Conservation (phyloP, 2,888 invertebrate genomes). For the Heliconius ethilla region DNA sequence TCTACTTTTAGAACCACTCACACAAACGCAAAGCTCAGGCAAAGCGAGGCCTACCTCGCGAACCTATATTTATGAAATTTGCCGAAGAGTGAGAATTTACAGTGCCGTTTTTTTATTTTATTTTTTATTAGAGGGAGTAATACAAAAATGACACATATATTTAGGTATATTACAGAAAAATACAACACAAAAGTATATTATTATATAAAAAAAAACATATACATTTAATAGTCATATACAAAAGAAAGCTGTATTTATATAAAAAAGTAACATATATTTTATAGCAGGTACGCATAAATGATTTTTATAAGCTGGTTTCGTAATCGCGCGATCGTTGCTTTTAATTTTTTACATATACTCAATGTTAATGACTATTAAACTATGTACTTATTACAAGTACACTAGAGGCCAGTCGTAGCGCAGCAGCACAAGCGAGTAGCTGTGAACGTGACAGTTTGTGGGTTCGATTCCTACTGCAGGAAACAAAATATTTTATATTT, state of each 20-base stretch:
- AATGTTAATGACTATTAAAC: not conserved
- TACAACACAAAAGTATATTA: not conserved
- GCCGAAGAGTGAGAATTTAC: not conserved
- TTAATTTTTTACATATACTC: not conserved
- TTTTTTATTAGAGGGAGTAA: not conserved
- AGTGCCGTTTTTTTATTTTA: not conserved
- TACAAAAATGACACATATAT: no score
- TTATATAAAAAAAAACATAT: not conserved
- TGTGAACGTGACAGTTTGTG: no score
- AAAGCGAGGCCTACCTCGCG: not conserved
- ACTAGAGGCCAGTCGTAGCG: no score
- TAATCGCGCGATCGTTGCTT: not conserved
- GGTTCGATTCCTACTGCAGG: no score
- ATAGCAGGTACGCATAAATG: not conserved
- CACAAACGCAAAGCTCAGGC: no score
- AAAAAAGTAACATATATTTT: not conserved
- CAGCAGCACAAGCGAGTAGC: no score
- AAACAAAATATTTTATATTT: no score
- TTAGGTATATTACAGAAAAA: no score
- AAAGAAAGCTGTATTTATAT: constrained; percentile 8
- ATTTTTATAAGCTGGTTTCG: not conserved
- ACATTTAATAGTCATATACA: not conserved
- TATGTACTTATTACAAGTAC: not conserved
- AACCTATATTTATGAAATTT: not conserved
- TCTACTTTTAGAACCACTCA: no score